Base-by-base conservation (phyloP, 2,113 vertebrate species). In the Euleptes europaea region DNA sequence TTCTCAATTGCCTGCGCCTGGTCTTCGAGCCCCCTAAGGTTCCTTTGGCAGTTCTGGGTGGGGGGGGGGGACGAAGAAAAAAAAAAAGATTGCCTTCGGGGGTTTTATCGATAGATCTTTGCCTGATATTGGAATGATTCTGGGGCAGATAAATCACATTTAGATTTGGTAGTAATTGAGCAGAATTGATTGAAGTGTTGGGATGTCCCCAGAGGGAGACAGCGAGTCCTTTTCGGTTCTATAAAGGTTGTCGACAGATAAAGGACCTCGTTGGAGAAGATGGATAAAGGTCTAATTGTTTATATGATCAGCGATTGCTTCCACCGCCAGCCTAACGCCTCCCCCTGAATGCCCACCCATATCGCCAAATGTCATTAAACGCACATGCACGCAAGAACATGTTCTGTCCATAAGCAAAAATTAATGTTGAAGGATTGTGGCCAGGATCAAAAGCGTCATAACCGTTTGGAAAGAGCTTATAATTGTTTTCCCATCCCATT, bases 81-180 rank as follows among this genome's bases (percentile, higher is more conserved):
- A 10, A 63, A 98, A 96, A 98, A 97, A 98, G 98, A 99, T 98
- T 97, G 97, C 95, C 97, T 98, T 97, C 95, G 96, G 95, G 95
- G 95, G 91, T 95, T 97, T 98, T 98, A 98, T 98, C 97, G 98
- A 98, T 98, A 97, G 97, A 95, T 96, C 95, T 96, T 97, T 31
- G 96, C 96, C 95, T 97, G 97, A 98, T 99, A 99, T 98, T 99
- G 97, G 98, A 99, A 99, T 97, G 97, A 99, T 99, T 99, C 97
- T 97, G 96, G 92, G 95, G 96, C 97, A 99, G 98, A 99, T 99
- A 99, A 99, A 99, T 99, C 98, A 99, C 97, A 97, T 98, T 99
- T 99, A 98, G 98, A 99, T 99, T 99, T 98, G 97, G 97, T 99
- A 97, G 97, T 99, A 99, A 99, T 99, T 99, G 98, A 97, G 94